Percentiles rank a stretch among this genome's conserved stretches.
These are phyloP conservation scores for Ctenomys sociabilis DNA, from an alignment of 2,113 vertebrate species.

Conservation along the genomic window DNA sequence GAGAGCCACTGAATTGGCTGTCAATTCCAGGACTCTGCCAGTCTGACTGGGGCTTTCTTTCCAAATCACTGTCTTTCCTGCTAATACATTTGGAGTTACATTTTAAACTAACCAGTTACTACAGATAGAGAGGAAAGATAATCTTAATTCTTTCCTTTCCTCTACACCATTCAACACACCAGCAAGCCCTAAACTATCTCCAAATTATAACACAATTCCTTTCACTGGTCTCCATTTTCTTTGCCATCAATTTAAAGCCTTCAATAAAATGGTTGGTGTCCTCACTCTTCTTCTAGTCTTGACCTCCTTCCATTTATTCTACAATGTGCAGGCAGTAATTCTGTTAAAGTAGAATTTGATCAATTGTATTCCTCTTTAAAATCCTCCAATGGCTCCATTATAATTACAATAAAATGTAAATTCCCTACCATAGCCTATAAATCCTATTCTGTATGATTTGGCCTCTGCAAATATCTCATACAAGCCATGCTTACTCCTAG, in stretches of 20 bases:
- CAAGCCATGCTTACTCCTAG: background rate
- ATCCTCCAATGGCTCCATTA: background rate
- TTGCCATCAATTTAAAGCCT: slow-evolving; percentile 22
- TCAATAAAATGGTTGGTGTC: background rate
- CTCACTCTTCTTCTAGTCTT: slow-evolving; percentile 7
- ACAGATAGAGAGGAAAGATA: slow-evolving; percentile 41
- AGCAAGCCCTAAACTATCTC: slow-evolving; percentile 26
- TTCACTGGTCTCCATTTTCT: background rate
- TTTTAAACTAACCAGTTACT: slow-evolving; percentile 14
- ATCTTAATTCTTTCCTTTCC: slow-evolving; percentile 31
- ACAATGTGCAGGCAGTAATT: background rate
- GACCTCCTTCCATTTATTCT: slow-evolving; percentile 21
- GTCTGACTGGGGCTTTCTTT: slow-evolving; percentile 7
- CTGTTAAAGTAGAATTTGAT: slow-evolving; percentile 28
- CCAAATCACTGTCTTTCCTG: background rate
- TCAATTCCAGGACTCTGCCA: background rate
- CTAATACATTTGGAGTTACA: slow-evolving; percentile 8
- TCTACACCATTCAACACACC: background rate
- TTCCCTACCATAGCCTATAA: background rate
- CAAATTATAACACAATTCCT: slow-evolving; percentile 44
- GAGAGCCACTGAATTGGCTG: background rate
- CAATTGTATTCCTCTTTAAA: background rate
- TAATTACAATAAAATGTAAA: background rate
- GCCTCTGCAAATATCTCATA: background rate
- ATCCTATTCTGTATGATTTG: slow-evolving; percentile 20